Percentiles rank a stretch among this genome's conserved stretches.
These are phyloP conservation scores for Molorchus minor DNA, from an alignment of 2,888 invertebrate species.

Conservation along the genomic window DNA sequence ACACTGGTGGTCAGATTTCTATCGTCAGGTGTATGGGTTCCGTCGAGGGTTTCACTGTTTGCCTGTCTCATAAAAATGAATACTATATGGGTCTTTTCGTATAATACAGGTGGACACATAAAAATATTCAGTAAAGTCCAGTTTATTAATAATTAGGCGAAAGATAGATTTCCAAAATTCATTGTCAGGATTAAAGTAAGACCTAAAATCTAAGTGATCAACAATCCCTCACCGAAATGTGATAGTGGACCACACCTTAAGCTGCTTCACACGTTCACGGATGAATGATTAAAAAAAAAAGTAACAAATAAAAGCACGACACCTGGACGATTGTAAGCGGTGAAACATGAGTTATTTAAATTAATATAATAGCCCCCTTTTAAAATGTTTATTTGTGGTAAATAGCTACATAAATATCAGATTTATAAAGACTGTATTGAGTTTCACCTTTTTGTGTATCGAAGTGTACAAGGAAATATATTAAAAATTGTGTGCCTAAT, in stretches of 20 bases:
- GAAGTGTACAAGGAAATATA: constrained; percentile 17
- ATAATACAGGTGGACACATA: constrained; percentile 15
- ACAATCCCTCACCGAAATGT: background rate
- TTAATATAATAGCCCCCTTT: constrained; percentile 1
- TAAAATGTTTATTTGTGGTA: constrained; percentile 4
- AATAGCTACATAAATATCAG: constrained; percentile 11
- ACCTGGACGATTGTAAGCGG: background rate
- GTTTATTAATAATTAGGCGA: background rate
- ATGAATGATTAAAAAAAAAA: constrained; percentile 9
- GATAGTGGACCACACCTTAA: constrained; percentile 9
- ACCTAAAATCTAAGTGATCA: background rate
- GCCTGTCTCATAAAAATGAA: constrained; percentile 11
- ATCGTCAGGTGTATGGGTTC: constrained; percentile 12
- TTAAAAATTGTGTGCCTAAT: constrained; percentile 16
- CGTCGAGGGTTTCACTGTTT: constrained; percentile 12
- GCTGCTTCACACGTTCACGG: constrained; percentile 16
- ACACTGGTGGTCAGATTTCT: constrained; percentile 9
- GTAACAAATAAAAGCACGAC: constrained; percentile 7
- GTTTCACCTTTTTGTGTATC: constrained; percentile 12
- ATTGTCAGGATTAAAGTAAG: background rate
- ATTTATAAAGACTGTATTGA: constrained; percentile 15
- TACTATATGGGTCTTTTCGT: constrained; percentile 4
- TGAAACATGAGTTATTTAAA: constrained; percentile 13
- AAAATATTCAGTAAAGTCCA: background rate
- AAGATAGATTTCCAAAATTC: background rate